Base-by-base conservation (phyloP, 2,888 invertebrate species). In the Saturnia pavonia region DNA sequence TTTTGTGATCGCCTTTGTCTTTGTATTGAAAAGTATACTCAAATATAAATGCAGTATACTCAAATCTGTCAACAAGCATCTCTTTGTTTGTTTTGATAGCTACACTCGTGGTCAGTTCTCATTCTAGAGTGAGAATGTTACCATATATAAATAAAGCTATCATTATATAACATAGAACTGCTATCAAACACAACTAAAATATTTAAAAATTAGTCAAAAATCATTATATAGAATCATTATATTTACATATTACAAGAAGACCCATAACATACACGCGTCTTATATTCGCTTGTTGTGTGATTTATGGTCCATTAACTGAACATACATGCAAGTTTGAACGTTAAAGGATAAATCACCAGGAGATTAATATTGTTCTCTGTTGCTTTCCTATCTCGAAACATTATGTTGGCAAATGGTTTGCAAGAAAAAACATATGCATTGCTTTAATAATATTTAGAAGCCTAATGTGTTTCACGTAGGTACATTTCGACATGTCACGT, bases 271-370 rank as follows among this genome's bases (percentile, higher is more conserved):
- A 78, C 76, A 78, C 80, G 74, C 75, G 74, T 73, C 81, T 77
- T 80, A 82, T 85, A 75, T 72, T 76, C 77, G 76, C 75, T 77
- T 75, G 72, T 69, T 67, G 43, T 81, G 83, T 91, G 90, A 92
- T 91, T 91, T 89, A 91, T 89, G 71, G 76, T 81, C 75, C 77
- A 80, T 77, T 80, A 74, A 80, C 70, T 69, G 83, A 83, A 82
- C 83, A 79, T 85, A 88, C 86, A 87, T 81, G 82, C 80, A 85
- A 85, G 84, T 88, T 85, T 86, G 84, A 88, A 83, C 88, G 88
- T 88, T 91, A 91, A 91, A 88, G 89, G 86, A 90, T 90, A 88
- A 88, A 90, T 90, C 87, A 85, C 80, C 78, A 75, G 70, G 75
- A 86, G 88, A 90, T 90, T 89, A 87, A 88, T 91, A 88, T 85